A percentile compares a stretch with the other conserved stretches of the same genome.
phyloP scores from a whole-genome alignment of 2,888 invertebrate species.

The Sesamia inferens region DNA sequence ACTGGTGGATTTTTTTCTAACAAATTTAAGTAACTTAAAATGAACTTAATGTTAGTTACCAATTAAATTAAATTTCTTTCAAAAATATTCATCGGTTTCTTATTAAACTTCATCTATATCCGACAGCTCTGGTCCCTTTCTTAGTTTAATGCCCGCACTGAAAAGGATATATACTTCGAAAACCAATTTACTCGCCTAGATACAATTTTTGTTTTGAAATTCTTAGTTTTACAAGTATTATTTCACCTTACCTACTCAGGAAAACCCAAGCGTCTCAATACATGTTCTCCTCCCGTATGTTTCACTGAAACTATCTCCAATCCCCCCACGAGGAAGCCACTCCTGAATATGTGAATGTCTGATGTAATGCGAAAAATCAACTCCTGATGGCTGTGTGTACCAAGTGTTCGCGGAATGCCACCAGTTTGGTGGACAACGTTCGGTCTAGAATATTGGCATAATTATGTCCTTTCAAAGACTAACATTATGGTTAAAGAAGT shows the following conservation, averaged over 20 bases:
- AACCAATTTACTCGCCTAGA: neutral
- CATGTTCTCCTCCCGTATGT: slow-evolving; percentile 58
- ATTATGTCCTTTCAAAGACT: neutral
- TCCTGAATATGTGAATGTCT: slow-evolving; percentile 80
- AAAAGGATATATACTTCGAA: neutral
- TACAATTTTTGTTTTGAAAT: neutral
- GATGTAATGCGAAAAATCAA: slow-evolving; percentile 87
- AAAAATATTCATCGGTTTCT: too few species aligned
- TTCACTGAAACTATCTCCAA: slow-evolving; percentile 56
- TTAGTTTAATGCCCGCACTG: neutral
- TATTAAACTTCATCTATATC: too few species aligned
- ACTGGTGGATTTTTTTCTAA: too few species aligned
- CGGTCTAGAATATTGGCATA: slow-evolving; percentile 32
- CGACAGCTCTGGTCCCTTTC: too few species aligned
- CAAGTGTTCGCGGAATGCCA: slow-evolving; percentile 67
- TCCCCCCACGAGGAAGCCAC: slow-evolving; percentile 63
- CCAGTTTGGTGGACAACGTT: slow-evolving; percentile 60
- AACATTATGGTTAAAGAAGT: neutral
- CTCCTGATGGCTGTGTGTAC: slow-evolving; percentile 80
- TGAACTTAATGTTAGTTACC: too few species aligned
- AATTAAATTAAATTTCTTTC: too few species aligned
- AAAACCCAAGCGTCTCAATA: neutral
- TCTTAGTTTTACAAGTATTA: neutral
- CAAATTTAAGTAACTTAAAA: too few species aligned
- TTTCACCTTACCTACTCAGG: neutral